phyloP scores from a whole-genome alignment of 2,113 vertebrate species.

The Cariama cristata region DNA sequence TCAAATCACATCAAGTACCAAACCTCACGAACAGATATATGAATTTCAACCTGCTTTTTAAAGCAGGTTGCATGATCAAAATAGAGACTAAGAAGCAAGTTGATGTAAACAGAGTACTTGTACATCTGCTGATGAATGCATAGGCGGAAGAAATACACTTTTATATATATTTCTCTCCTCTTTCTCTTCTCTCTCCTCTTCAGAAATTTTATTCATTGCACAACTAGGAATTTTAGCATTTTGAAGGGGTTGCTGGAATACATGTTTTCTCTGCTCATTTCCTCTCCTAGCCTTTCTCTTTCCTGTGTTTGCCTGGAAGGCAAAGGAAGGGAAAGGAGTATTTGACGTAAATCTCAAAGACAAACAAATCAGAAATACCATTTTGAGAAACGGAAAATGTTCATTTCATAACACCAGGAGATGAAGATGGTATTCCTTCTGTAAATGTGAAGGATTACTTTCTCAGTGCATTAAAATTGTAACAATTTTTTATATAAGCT shows the following conservation, averaged over 20 bases:
- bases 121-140: background rate
- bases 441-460: background rate
- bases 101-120: background rate
- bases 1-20: conserved; percentile 1
- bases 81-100: background rate
- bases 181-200: background rate
- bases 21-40: background rate
- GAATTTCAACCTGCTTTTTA: background rate
- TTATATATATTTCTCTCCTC: background rate
- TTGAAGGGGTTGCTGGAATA: background rate
- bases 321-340: background rate
- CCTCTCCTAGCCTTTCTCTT: background rate
- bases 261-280: background rate
- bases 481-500: background rate
- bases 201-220: background rate
- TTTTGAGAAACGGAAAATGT: background rate
- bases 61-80: background rate
- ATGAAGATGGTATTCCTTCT: background rate
- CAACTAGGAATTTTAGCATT: background rate
- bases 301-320: background rate
- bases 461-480: background rate
- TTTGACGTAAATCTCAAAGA: background rate
- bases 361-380: background rate
- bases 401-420: background rate
- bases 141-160: background rate